These are phyloP conservation scores for Terrapene triunguis DNA, from an alignment of 2,113 vertebrate species.

Conservation along the genomic window DNA sequence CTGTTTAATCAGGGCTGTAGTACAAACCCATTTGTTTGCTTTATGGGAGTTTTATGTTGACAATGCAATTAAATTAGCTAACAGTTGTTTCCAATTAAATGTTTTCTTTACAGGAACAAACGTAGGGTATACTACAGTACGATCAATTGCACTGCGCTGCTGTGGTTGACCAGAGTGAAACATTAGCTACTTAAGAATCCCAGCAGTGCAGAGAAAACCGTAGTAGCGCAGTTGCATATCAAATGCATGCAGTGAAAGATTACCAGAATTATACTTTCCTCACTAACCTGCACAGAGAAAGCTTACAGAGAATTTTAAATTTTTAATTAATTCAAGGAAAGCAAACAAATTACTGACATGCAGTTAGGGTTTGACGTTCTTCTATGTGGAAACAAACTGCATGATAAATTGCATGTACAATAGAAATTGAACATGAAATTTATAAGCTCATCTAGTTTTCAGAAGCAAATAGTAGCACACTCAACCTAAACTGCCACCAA, in stretches of 20 bases:
- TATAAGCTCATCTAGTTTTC: constrained; percentile 72
- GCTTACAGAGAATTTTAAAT: constrained; percentile 3
- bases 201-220: neutral
- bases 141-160: rapidly evolving
- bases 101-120: neutral
- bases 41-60: neutral
- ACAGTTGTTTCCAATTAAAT: neutral
- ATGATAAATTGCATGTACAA: constrained; percentile 4
- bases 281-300: neutral
- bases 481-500: constrained; percentile 60
- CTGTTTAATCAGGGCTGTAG: neutral
- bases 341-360: neutral
- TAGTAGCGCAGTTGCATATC: neutral
- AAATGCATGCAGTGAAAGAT: neutral
- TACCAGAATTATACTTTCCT: neutral
- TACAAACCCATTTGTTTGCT: neutral
- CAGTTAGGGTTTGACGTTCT: constrained; percentile 7
- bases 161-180: neutral
- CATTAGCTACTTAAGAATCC: neutral
- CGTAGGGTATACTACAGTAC: neutral
- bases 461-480: constrained; percentile 35
- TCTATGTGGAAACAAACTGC: constrained; percentile 68
- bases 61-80: neutral
- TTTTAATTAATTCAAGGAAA: constrained; percentile 54
- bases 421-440: constrained; percentile 71